These are phyloP conservation scores for Falcaria lacertinaria DNA, from an alignment of 2,888 invertebrate genomes.

Conservation along the genomic window DNA sequence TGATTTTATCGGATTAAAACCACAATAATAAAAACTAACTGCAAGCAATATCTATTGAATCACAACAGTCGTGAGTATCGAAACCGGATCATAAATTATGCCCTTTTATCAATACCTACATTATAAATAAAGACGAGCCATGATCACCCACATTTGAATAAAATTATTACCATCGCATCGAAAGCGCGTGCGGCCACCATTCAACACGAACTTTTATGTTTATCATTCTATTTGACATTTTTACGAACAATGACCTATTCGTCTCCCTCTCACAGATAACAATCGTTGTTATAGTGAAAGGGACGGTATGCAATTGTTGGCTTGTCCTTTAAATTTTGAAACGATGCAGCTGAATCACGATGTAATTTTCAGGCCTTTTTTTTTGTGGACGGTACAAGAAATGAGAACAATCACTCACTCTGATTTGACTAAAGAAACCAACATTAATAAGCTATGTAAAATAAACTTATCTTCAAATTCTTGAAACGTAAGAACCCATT, in stretches of 20 bases:
- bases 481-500: too few relatives aligned
- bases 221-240: slow-evolving; percentile 78
- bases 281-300: slow-evolving; percentile 35
- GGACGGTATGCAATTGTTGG: slow-evolving; percentile 52
- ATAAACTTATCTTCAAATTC: not conserved
- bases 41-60: not conserved
- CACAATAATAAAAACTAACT: not conserved
- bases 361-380: slow-evolving; percentile 48
- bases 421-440: too few relatives aligned
- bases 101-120: slow-evolving; percentile 36
- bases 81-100: slow-evolving; percentile 42
- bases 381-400: slow-evolving; percentile 34
- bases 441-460: too few relatives aligned
- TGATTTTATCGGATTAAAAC: not conserved
- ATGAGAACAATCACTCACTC: slow-evolving; percentile 30
- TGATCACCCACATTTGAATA: slow-evolving; percentile 57
- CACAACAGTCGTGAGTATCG: slow-evolving; percentile 16
- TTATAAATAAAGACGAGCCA: slow-evolving; percentile 35
- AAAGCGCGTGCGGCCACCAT: slow-evolving; percentile 58
- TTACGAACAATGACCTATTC: slow-evolving; percentile 63
- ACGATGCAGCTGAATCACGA: slow-evolving; percentile 71
- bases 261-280: slow-evolving; percentile 42
- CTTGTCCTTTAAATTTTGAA: slow-evolving; percentile 48
- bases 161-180: slow-evolving; percentile 58
- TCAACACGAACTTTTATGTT: slow-evolving; percentile 73